Evolutionary conservation across 2,113 vertebrate species (phyloP).

Genomic region (Apteryx mantelli): DNA sequence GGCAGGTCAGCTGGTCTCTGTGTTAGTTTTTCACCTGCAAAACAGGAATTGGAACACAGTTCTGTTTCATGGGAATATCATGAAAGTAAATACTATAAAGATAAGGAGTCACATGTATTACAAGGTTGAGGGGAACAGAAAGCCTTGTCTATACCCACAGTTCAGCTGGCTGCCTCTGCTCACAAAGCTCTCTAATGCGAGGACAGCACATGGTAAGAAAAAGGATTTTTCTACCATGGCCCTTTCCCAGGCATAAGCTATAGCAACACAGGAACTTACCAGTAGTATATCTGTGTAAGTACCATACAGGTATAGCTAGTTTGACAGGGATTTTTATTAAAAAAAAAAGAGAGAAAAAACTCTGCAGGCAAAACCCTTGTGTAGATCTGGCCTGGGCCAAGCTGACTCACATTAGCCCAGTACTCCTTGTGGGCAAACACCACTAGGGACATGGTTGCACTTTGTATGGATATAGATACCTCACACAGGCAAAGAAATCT

Average conservation of each 20-base stretch:
- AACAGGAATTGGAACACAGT: neutral
- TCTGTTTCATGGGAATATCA: neutral
- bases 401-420: neutral
- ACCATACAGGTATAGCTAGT: neutral
- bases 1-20: neutral
- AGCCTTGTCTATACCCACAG: neutral
- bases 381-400: neutral
- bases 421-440: neutral
- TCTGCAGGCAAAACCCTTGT: neutral
- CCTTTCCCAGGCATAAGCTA: neutral
- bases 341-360: neutral
- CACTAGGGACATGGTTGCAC: neutral
- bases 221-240: neutral
- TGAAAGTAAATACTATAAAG: neutral
- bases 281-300: neutral
- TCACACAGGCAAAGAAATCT: neutral
- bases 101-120: neutral
- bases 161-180: neutral
- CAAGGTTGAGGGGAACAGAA: neutral
- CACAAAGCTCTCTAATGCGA: neutral
- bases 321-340: neutral
- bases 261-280: neutral
- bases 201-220: neutral
- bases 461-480: neutral
- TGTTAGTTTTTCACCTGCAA: neutral